These are phyloP conservation scores for Saxidomus purpurata DNA, from an alignment of 1,140 invertebrate genomes.

Conservation along the genomic window DNA sequence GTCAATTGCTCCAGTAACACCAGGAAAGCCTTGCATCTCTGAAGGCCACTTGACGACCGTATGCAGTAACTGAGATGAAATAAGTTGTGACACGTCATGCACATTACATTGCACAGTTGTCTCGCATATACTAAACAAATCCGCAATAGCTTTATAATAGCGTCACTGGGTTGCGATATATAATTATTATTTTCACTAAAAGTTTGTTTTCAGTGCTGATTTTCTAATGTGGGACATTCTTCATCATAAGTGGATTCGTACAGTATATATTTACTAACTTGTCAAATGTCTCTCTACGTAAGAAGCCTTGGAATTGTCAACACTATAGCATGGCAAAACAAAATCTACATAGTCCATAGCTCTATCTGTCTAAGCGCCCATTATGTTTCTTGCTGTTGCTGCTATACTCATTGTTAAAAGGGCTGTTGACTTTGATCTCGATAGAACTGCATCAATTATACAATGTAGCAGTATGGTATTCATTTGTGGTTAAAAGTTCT, in stretches of 20 bases:
- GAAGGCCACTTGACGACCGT: constrained; percentile 46
- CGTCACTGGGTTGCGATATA: constrained; percentile 20
- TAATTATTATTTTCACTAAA: background rate
- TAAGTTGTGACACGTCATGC: constrained; percentile 21
- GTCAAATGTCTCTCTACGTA: too few relatives aligned
- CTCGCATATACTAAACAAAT: constrained; percentile 56
- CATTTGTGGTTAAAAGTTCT: too few relatives aligned
- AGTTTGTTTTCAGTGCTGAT: constrained; percentile 16
- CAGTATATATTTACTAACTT: too few relatives aligned
- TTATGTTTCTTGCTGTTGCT: too few relatives aligned
- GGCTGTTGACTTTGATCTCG: too few relatives aligned
- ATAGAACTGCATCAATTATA: too few relatives aligned
- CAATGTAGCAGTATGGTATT: too few relatives aligned
- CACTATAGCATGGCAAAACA: constrained; percentile 9
- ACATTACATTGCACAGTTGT: constrained; percentile 26
- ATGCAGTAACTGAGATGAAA: constrained; percentile 24
- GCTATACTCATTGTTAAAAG: too few relatives aligned
- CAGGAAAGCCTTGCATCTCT: constrained; percentile 25
- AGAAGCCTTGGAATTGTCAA: background rate
- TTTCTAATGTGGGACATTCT: background rate
- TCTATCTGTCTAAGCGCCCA: too few relatives aligned
- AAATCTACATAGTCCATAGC: background rate
- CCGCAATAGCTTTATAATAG: constrained; percentile 24
- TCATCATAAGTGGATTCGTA: background rate
- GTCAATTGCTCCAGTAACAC: constrained; percentile 37